Evolutionary conservation across 2,888 invertebrate genomes (phyloP), one percentile per base, ranked within the genome.

Genomic region (Agriotes lineatus): DNA sequence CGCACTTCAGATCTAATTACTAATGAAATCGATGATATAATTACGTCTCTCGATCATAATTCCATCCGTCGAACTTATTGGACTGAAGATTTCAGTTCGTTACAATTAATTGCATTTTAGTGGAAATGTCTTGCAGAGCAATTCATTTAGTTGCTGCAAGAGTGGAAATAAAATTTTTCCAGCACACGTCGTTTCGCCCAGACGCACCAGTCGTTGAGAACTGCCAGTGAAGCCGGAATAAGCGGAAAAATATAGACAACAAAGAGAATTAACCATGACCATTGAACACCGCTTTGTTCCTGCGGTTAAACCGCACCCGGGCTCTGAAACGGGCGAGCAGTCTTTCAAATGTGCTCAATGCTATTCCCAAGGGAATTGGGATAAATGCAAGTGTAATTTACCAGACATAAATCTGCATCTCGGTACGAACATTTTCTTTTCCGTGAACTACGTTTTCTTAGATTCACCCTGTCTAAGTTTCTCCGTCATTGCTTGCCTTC

Each of bases 21-120:
- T 56, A 56, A 56, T 39, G 20, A 56, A 56, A 39, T 39, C 39
- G 39, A 37, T 56, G 39, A 39, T 19, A 39, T 56, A 56, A 56
- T 56, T 56, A 37, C 20, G 39, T 56, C 39, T 35, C 39, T 39
- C 39, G n/a, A 37, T 56, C n/a, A 37, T 14, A 56, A 56, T 39
- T 56, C 39, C 39, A 22, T 56, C 33, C 33, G 9, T 52, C 35
- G 35, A 35, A 35, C 18, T 7, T 56, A 56, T 56, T 20, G 35
- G 12, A n/a, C 19, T n/a, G 35, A 56, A 35, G 16, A 35, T 16
- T 56, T 37, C 37, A 56, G 22, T 37, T 20, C 56, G 20, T 56
- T 56, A 56, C 37, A 20, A 12, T n/a, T 56, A 56, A 56, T 37
- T 39, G 20, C 37, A 2, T 56, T 33, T 20, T 39, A 37, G 39